Base-by-base conservation (phyloP, 64 coral and sea anemone genomes). In the Orbicella faveolata region DNA sequence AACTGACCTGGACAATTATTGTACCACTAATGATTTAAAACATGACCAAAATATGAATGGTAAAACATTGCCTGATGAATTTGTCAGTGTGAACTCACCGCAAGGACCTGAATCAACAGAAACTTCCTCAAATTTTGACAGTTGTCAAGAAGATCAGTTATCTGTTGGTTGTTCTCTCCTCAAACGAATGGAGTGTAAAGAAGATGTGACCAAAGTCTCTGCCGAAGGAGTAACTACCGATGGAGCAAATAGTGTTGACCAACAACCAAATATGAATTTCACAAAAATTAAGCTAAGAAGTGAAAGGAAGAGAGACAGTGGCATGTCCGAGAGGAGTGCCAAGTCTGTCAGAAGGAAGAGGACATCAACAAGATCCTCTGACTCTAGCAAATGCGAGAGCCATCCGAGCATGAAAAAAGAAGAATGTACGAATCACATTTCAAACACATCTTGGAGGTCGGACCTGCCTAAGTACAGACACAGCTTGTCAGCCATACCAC, bases 401-500 rank as follows among this genome's bases (percentile, higher is more conserved):
- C 48, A 18, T 36, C 73, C 7, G 0, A 76, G 2, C 37, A 26
- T 54, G 11, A 36, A 9, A 51, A 61, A 21, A 15, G 87, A 73
- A 75, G 83, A 75, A 79, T 84, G 87, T 69, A 62, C 33, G 17
- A 81, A 36, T 23, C 94, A 96, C 63, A 89, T 89, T 19, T 61
- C 69, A 65, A 89, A 92, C 59, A 59, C 87, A 6, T 73, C 95
- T 2, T 96, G 95, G 95, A 90, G 95, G 48, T 90, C 63, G 79
- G 73, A 68, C 1, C 21, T 96, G 34, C 77, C 76, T 51, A 90
- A 91, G 89, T 79, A 88, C 48, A 82, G 83, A 8, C 88, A 85
- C 78, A 80, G 70, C 53, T 73, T 79, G 23, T 83, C 91, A 82
- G 37, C 62, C 57, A 75, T 97, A 44, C 92, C 88, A 73, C 59